Percentiles rank a stretch among this genome's conserved stretches.
Evolutionary conservation across 2,888 invertebrate genomes (phyloP).

Genomic region (Cylindroiulus punctatus): DNA sequence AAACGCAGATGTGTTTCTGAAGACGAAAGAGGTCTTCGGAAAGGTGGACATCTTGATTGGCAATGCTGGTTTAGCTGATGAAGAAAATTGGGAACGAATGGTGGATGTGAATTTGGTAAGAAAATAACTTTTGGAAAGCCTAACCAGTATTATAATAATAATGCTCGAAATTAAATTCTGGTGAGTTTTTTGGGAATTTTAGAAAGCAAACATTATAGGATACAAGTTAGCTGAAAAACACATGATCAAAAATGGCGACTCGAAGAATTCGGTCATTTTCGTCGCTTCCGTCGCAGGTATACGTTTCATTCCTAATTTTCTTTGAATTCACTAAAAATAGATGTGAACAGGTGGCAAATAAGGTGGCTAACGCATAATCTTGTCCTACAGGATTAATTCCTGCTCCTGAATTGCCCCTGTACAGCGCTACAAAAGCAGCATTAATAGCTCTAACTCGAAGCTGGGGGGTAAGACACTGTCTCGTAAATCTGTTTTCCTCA

Average conservation of each 20-base stretch:
- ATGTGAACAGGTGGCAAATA: background rate
- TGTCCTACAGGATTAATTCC: background rate
- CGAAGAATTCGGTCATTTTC: conserved; percentile 4
- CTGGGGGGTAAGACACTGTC: background rate
- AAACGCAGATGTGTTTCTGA: conserved; percentile 17
- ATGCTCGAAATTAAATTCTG: background rate
- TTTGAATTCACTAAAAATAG: background rate
- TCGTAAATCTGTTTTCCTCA: background rate
- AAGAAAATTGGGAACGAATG: conserved; percentile 11
- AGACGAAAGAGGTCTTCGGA: conserved; percentile 14
- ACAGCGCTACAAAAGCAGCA: background rate
- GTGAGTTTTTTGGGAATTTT: background rate
- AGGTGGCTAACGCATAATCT: background rate
- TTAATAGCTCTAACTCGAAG: background rate
- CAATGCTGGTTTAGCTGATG: conserved; percentile 16
- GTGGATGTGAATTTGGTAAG: conserved; percentile 31
- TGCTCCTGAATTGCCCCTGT: background rate
- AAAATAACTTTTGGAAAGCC: background rate
- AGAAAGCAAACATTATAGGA: background rate
- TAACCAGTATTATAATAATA: background rate
- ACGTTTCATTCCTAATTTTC: no score
- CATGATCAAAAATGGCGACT: background rate
- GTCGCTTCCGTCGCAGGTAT: background rate
- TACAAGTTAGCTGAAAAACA: background rate
- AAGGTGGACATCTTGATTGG: background rate